Base-by-base conservation (phyloP, 2,113 vertebrate genomes). In the Myotis yumanensis region DNA sequence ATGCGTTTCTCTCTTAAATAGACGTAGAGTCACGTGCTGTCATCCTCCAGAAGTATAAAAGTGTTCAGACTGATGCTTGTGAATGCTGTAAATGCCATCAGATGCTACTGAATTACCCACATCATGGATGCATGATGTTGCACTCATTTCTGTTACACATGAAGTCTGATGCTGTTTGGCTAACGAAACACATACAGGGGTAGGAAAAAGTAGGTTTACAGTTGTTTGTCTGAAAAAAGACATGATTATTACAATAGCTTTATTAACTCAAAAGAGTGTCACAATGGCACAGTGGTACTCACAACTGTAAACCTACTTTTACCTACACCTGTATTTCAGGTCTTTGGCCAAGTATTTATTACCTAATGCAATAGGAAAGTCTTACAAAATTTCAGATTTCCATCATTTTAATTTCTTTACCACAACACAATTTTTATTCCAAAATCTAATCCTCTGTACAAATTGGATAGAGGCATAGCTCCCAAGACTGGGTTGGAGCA, bases 371-470 rank as follows among this genome's bases (percentile, higher is more conserved):
- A 23, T 89, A 79, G 54, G 40, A 43, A 91, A 69, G 43, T 62
- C 75, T 0, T 62, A 62, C 10, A 40, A 92, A 85, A 81, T 15
- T 68, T 82, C 48, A 59, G 8, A 72, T 79, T 82, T 12, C 17
- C 16, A 46, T 71, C 23, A 57, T 20, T 72, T 91, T 95, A 72
- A 22, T 84, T 87, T 85, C 46, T 86, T 93, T 82, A 57, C 71
- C 11, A 32, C 23, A 94, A 51, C 22, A 80, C 16, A 46, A 22
- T 17, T 54, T 84, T 89, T 69, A 30, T 73, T 71, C 51, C 75
- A 48, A 69, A 83, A 86, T 37, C 66, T 82, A 86, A 73, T 94
- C 37, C 23, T 80, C 35, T 86, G 77, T 64, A 46, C 90, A 59
- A n/a, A 84, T 25, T 86, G 86, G 52, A 35, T 62, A 85, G 64